Evolutionary conservation across 2,797 vertebrate species (phyloP).

Genomic region (Rhinatrema bivittatum): DNA sequence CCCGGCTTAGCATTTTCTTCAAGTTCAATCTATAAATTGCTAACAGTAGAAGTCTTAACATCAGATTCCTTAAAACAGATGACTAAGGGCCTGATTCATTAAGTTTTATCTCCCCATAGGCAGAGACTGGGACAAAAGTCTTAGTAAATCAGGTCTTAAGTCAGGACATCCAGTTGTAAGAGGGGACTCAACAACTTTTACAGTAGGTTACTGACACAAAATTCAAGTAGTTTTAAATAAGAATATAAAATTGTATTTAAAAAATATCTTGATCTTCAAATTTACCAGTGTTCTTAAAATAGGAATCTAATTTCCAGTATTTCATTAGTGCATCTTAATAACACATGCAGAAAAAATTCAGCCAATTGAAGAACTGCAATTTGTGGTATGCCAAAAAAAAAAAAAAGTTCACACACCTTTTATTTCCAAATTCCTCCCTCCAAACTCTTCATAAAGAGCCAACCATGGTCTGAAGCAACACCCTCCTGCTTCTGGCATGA

Average conservation of each 20-base stretch:
- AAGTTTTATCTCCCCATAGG: slow-evolving; percentile 38
- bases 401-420: no score
- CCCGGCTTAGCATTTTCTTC: slow-evolving; percentile 43
- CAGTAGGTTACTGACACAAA: slow-evolving; percentile 48
- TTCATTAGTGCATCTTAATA: slow-evolving; percentile 11
- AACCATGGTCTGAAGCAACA: no score
- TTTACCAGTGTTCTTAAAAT: slow-evolving; percentile 22
- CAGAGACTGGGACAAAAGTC: slow-evolving; percentile 35
- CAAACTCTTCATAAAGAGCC: no score
- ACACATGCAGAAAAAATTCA: slow-evolving; percentile 23
- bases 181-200: slow-evolving; percentile 28
- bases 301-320: slow-evolving; percentile 27
- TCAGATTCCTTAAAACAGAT: neutral
- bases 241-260: slow-evolving; percentile 33
- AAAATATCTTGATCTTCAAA: slow-evolving; percentile 30
- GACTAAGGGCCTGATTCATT: neutral
- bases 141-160: no score
- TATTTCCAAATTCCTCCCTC: no score
- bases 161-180: slow-evolving; percentile 16
- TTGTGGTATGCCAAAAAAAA: no score
- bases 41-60: slow-evolving; percentile 57
- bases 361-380: slow-evolving; percentile 37
- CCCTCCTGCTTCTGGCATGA: no score
- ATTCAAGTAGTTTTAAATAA: slow-evolving; percentile 62
- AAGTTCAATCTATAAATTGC: slow-evolving; percentile 63